Conservation (phyloP, 2,888 invertebrate species). For the Biston betularia region DNA sequence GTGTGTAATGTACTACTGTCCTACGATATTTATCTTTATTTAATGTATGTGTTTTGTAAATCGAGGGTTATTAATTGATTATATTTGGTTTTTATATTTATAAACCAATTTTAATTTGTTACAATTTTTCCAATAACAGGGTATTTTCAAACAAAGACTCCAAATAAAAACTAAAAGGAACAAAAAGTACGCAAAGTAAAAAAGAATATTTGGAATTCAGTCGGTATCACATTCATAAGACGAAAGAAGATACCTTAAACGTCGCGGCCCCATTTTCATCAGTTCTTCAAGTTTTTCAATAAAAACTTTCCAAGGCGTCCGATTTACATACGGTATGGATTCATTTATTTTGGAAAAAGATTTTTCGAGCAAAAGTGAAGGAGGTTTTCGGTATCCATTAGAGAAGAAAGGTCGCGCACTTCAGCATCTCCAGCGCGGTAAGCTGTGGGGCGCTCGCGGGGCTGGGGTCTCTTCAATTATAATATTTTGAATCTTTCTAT, state of each 20-base stretch:
- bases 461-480: constrained; percentile 68
- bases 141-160: constrained; percentile 6
- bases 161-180: constrained; percentile 45
- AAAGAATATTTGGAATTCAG: constrained; percentile 66
- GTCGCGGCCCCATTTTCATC: constrained; percentile 81
- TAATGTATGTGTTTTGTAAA: no score
- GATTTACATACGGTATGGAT: constrained; percentile 84
- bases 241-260: constrained; percentile 75
- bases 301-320: constrained; percentile 82
- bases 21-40: no score
- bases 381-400: constrained; percentile 79
- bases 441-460: constrained; percentile 49
- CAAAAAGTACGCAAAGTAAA: constrained; percentile 47
- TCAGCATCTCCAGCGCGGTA: constrained; percentile 45
- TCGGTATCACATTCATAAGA: constrained; percentile 71
- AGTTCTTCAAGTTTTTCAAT: constrained; percentile 85
- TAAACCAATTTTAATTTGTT: no score
- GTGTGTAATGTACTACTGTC: no score
- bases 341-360: constrained; percentile 82
- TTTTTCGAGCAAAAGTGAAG: constrained; percentile 77
- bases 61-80: no score
- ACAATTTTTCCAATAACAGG: background rate
- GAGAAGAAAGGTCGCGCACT: constrained; percentile 73
- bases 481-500: constrained; percentile 69
- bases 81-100: no score